A percentile compares a stretch with the other conserved stretches of the same genome.
These are phyloP conservation scores for Teleiodes luculella DNA, from an alignment of 2,888 invertebrate genomes.

Conservation along the genomic window DNA sequence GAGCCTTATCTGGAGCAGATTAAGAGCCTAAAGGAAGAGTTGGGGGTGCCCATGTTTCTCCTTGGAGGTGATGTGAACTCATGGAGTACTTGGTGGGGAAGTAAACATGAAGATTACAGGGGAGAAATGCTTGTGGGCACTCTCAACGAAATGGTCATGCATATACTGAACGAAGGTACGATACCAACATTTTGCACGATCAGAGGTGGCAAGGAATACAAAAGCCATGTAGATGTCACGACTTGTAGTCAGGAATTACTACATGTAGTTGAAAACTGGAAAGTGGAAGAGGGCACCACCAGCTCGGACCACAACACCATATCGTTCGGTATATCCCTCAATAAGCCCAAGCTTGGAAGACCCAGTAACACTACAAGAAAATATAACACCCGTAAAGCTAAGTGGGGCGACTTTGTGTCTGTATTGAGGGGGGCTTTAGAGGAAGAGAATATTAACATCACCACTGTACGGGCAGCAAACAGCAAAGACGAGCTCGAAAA, in stretches of 20 bases:
- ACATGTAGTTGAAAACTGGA: neutral
- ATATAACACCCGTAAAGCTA: neutral
- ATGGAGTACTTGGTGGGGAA: conserved; percentile 18
- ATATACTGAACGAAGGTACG: neutral
- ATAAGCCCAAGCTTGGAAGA: too few relatives aligned
- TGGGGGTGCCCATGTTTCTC: neutral
- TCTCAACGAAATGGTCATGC: conserved; percentile 7
- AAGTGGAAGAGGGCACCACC: neutral
- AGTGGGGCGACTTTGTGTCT: too few relatives aligned
- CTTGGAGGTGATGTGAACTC: conserved; percentile 20
- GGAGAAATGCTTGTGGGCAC: neutral
- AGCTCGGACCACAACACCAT: conserved; percentile 16
- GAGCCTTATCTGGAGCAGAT: conserved; percentile 9
- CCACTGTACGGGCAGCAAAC: too few relatives aligned
- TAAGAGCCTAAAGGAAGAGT: neutral
- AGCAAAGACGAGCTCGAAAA: too few relatives aligned
- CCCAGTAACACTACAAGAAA: too few relatives aligned
- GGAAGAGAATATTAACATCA: too few relatives aligned
- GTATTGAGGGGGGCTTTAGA: too few relatives aligned
- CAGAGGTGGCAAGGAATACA: neutral
- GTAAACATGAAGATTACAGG: conserved; percentile 1
- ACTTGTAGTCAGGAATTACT: conserved; percentile 5
- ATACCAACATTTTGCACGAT: conserved; percentile 7
- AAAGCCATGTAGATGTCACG: conserved; percentile 1
- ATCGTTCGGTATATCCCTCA: neutral